phyloP scores from a whole-genome alignment of 2,113 vertebrate species.

The Taurulus bubalis region DNA sequence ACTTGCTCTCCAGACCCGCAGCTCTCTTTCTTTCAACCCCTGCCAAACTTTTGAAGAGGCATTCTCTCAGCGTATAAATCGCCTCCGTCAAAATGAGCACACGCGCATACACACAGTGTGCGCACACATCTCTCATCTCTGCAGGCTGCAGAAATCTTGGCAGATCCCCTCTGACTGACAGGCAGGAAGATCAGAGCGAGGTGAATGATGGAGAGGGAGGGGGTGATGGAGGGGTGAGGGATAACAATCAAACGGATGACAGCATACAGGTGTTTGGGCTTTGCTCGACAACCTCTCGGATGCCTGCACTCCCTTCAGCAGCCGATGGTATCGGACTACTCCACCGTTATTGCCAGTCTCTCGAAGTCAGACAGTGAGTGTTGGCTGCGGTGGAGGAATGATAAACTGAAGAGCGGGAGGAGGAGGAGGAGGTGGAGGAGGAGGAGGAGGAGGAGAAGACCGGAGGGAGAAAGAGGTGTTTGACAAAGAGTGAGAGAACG shows the following conservation, averaged over 20 bases:
- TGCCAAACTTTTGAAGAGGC: slow-evolving; percentile 86
- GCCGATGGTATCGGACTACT: slow-evolving; percentile 91
- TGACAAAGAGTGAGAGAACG: slow-evolving; percentile 77
- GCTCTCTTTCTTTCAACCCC: slow-evolving; percentile 83
- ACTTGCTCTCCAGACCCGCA: slow-evolving; percentile 76
- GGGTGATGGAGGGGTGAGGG: slow-evolving; percentile 80
- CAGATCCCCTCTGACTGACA: slow-evolving; percentile 90
- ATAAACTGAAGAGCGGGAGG: slow-evolving; percentile 44
- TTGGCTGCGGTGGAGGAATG: slow-evolving; percentile 31
- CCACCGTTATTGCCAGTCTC: slow-evolving; percentile 88
- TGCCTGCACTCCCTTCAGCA: slow-evolving; percentile 79
- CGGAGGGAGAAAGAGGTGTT: slow-evolving; percentile 53
- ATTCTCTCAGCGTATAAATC: slow-evolving; percentile 91
- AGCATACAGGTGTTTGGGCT: slow-evolving; percentile 96
- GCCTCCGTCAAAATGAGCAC: slow-evolving; percentile 43
- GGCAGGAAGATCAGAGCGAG: slow-evolving; percentile 88
- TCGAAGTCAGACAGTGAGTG: slow-evolving; percentile 57
- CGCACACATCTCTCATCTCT: slow-evolving; percentile 55
- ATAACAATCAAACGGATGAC: slow-evolving; percentile 94
- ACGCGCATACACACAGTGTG: slow-evolving; percentile 12
- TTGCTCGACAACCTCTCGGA: slow-evolving; percentile 90
- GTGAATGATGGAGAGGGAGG: slow-evolving; percentile 88
- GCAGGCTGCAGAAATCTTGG: slow-evolving; percentile 84
- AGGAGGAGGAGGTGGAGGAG: slow-evolving; percentile 34
- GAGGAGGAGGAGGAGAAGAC: slow-evolving; percentile 27